Conservation (phyloP, 2,888 invertebrate genomes). For the Kuschelorhynchus macadamiae region DNA sequence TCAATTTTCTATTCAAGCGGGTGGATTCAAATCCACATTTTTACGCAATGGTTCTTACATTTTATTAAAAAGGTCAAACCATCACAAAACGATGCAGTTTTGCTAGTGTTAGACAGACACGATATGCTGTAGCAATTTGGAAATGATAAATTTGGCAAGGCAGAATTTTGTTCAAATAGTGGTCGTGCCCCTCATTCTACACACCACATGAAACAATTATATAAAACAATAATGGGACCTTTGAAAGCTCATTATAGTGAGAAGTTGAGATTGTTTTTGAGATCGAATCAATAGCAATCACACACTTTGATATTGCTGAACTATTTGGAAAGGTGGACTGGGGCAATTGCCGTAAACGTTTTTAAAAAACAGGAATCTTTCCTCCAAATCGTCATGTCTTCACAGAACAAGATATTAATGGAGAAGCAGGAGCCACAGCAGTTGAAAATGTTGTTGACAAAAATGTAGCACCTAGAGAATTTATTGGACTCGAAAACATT, state of each 20-base stretch:
- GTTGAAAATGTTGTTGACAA: neutral
- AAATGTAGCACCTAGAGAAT: neutral
- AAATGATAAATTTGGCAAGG: neutral
- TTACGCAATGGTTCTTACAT: neutral
- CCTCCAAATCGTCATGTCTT: constrained; percentile 6
- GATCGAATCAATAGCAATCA: neutral
- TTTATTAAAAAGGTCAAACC: constrained; percentile 9
- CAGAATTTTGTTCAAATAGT: neutral
- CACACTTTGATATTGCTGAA: constrained; percentile 1
- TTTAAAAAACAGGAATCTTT: constrained; percentile 11
- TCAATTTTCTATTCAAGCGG: neutral
- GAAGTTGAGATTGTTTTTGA: neutral
- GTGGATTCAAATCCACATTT: neutral
- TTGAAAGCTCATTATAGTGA: neutral
- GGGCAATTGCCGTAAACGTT: constrained; percentile 9
- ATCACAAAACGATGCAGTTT: neutral
- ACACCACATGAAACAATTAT: constrained; percentile 1
- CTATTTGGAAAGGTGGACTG: constrained; percentile 15
- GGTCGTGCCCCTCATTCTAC: neutral
- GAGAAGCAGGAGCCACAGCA: neutral
- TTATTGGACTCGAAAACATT: neutral
- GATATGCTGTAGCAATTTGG: neutral
- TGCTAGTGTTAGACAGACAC: constrained; percentile 10
- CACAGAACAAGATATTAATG: neutral
- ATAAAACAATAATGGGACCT: constrained; percentile 8